These are phyloP conservation scores for Morone chrysops DNA, from an alignment of 2,113 vertebrate species.

Conservation along the genomic window DNA sequence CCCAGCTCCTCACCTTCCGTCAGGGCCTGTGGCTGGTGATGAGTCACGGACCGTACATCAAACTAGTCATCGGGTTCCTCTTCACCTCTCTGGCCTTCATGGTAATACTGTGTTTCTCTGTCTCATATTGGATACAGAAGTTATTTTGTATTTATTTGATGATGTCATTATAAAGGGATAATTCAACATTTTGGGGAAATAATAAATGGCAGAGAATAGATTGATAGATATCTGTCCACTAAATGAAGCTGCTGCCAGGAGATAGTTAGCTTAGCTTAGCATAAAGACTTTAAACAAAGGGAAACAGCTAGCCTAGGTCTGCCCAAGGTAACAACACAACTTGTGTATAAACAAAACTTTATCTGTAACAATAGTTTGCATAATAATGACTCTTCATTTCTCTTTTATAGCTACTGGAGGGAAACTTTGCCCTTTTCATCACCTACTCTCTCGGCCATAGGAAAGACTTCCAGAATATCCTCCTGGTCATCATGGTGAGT, in stretches of 20 bases:
- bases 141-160: background rate
- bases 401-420: constrained; percentile 90
- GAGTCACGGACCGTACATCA: constrained; percentile 91
- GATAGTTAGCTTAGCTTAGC: background rate
- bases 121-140: background rate
- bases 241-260: background rate
- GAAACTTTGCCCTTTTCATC: constrained; percentile 97
- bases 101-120: constrained; percentile 79
- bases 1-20: constrained; percentile 85
- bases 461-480: constrained; percentile 93
- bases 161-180: background rate
- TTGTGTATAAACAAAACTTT: background rate
- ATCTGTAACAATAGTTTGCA: background rate
- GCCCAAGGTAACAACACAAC: background rate
- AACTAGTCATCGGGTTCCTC: constrained; percentile 92
- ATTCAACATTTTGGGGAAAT: background rate
- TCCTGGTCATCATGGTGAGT: constrained; percentile 95
- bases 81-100: constrained; percentile 96
- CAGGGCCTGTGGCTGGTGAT: constrained; percentile 90
- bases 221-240: background rate
- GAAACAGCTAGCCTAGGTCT: background rate
- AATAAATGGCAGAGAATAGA: background rate
- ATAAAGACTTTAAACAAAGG: background rate
- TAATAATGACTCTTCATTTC: constrained; percentile 6
- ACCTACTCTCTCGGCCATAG: constrained; percentile 93